Base-by-base conservation (phyloP, 2,113 vertebrate species). In the Maccullochella peelii region DNA sequence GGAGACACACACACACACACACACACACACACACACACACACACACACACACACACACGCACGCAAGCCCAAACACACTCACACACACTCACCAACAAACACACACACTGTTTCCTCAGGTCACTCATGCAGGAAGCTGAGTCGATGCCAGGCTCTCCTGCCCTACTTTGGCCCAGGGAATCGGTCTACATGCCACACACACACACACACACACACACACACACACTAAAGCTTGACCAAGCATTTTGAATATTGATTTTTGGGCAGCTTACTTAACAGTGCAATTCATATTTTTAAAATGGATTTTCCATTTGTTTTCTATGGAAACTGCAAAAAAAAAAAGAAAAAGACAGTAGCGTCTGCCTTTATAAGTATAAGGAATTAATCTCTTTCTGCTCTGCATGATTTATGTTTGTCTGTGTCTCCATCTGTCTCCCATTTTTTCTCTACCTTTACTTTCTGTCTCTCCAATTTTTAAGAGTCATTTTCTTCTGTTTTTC, bases 91-190 rank as follows among this genome's bases (percentile, higher is more conserved):
- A n/a, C 23, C 21, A 6, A 83, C 62, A 73, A 21, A 87, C 73
- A 74, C 82, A 77, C 50, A 67, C 82, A 44, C 80, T 57, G 73
- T 83, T 90, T 92, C 89, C 90, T 91, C 86, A 87, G 93, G 92
- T 92, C 91, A 92, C 84, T 91, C 90, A 90, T 91, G 91, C 91
- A 91, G 80, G 88, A 92, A 87, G 88, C 65, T 76, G 88, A 87
- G 87, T 86, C n/a, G 69, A 84, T 92, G 93, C 92, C 92, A 93
- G 89, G 86, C 86, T 91, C 86, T 91, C 88, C 90, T 93, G 93
- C 92, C 91, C 93, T 89, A 93, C 84, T 91, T 93, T 90, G 89
- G 88, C 87, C 89, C 8, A 76, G 89, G 83, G 83, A 90, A 77
- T 83, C 4, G 65, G 63, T 83, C 77, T 55, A 30, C 72, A 78